Conservation (phyloP, 2,888 invertebrate genomes). For the Sialis lutaria region DNA sequence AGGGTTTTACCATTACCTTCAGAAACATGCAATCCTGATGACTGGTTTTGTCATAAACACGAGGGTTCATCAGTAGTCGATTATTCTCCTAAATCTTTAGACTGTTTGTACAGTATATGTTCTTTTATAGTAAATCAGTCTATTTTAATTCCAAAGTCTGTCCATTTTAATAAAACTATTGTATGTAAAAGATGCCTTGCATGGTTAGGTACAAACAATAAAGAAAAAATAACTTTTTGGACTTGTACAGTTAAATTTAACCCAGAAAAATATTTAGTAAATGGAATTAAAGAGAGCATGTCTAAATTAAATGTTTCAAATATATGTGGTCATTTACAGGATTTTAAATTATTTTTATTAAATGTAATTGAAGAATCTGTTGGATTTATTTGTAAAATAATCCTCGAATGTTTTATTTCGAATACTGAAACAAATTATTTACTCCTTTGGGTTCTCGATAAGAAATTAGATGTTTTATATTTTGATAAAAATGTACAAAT, state of each 20-base stretch:
- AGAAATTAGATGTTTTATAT: slow-evolving; percentile 31
- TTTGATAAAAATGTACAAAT: slow-evolving; percentile 4
- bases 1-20: slow-evolving; percentile 44
- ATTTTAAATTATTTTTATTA: slow-evolving; percentile 35
- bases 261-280: slow-evolving; percentile 14
- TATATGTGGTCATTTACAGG: slow-evolving; percentile 19
- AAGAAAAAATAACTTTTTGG: slow-evolving; percentile 30
- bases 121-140: slow-evolving; percentile 31
- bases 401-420: slow-evolving; percentile 31
- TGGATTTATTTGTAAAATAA: slow-evolving; percentile 33
- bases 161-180: slow-evolving; percentile 29
- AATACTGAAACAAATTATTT: slow-evolving; percentile 30
- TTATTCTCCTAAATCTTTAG: slow-evolving; percentile 25
- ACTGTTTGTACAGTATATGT: slow-evolving; percentile 38
- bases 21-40: slow-evolving; percentile 36
- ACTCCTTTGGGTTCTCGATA: slow-evolving; percentile 43
- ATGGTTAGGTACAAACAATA: slow-evolving; percentile 35
- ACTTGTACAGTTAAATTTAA: slow-evolving; percentile 34
- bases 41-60: slow-evolving; percentile 46
- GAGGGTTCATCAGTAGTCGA: slow-evolving; percentile 15
- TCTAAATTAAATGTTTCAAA: slow-evolving; percentile 14
- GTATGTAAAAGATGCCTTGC: slow-evolving; percentile 38
- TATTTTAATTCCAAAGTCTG: slow-evolving; percentile 25
- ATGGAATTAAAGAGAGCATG: slow-evolving; percentile 8
- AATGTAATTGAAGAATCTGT: slow-evolving; percentile 31